Conservation (phyloP, 2,113 vertebrate genomes). For the Sylvietta virens region DNA sequence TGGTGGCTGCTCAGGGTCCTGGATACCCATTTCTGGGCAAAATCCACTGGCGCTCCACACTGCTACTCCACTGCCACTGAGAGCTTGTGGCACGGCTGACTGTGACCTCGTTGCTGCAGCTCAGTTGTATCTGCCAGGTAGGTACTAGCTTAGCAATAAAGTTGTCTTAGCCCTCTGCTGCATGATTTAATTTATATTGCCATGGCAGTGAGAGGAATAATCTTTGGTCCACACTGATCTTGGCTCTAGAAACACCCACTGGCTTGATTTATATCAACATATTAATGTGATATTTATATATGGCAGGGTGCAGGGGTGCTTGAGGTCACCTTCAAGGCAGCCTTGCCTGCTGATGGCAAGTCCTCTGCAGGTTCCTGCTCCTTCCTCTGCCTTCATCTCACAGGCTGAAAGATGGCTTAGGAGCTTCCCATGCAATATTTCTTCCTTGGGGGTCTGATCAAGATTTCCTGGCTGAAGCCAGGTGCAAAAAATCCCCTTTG, state of each 20-base stretch:
- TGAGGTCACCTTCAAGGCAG: neutral
- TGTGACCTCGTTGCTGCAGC: neutral
- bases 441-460: neutral
- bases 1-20: neutral
- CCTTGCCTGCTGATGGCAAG: neutral
- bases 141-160: neutral
- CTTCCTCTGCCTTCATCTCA: neutral
- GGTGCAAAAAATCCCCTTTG: neutral
- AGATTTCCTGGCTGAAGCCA: neutral
- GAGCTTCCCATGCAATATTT: neutral
- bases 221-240: neutral
- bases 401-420: neutral
- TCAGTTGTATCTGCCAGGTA: neutral
- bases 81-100: rapidly evolving
- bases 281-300: too few relatives aligned
- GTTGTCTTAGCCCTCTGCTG: neutral
- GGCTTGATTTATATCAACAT: neutral
- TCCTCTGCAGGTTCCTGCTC: neutral
- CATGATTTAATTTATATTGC: neutral
- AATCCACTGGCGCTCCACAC: rapidly evolving
- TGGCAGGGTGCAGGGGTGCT: neutral
- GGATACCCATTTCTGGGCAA: neutral
- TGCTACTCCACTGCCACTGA: neutral
- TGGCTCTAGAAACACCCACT: neutral
- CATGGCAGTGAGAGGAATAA: neutral